Conservation (phyloP, 2,113 vertebrate species). For the Rhombomys opimus region DNA sequence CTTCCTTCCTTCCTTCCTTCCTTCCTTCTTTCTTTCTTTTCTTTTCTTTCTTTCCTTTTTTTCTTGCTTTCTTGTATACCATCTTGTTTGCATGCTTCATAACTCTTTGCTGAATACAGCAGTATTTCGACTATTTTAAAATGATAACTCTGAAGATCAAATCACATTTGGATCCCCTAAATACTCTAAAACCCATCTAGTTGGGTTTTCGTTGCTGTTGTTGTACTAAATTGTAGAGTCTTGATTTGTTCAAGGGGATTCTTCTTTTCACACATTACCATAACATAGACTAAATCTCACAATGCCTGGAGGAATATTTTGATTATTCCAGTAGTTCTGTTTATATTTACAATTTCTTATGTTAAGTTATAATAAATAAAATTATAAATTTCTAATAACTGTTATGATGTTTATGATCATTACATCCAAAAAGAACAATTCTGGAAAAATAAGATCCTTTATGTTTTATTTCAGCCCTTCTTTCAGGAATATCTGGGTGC, state of each 20-base stretch:
- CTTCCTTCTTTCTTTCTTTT: too few relatives aligned
- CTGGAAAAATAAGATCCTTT: not conserved
- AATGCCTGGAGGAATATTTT: not conserved
- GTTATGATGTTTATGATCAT: not conserved
- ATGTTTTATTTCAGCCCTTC: not conserved
- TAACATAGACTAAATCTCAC: not conserved
- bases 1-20: too few relatives aligned
- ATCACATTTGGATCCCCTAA: not conserved
- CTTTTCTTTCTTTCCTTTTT: not conserved
- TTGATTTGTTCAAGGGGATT: not conserved
- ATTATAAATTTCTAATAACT: not conserved
- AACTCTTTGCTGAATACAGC: not conserved
- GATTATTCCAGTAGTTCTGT: not conserved
- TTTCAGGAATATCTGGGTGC: not conserved
- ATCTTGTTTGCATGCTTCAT: not conserved
- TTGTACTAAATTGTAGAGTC: not conserved
- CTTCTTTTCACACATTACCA: not conserved
- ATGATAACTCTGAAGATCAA: not conserved
- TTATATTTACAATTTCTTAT: slow-evolving; percentile 27
- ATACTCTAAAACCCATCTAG: not conserved
- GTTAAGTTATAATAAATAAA: not conserved
- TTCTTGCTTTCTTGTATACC: not conserved
- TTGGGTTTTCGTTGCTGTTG: not conserved
- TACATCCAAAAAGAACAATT: not conserved
- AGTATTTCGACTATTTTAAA: not conserved